phyloP scores from a whole-genome alignment of 2,113 vertebrate genomes.

The Ochotona curzoniae region DNA sequence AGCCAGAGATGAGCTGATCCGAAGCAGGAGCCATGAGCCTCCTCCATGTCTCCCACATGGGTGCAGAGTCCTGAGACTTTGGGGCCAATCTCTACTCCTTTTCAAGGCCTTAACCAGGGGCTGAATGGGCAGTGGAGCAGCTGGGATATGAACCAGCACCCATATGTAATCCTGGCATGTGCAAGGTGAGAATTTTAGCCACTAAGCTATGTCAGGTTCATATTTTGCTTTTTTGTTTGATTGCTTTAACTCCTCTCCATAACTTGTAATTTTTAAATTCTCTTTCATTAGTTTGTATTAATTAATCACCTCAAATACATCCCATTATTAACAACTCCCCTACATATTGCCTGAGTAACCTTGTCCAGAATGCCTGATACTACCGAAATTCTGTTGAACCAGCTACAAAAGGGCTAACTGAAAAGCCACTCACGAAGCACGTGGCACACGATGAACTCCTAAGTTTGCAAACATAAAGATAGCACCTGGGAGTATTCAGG shows the following conservation, averaged over 20 bases:
- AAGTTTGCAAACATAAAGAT: neutral
- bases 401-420: neutral
- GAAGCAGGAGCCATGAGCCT: too few species aligned
- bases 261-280: neutral
- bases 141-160: too few species aligned
- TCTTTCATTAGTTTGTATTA: neutral
- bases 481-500: neutral
- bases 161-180: too few species aligned
- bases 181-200: too few species aligned
- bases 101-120: too few species aligned
- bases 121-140: too few species aligned
- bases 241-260: neutral
- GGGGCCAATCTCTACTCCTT: too few species aligned
- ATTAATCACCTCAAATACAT: neutral
- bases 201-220: too few species aligned
- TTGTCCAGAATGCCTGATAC: neutral
- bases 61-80: too few species aligned
- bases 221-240: too few species aligned
- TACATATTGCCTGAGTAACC: neutral
- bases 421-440: neutral
- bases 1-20: too few species aligned
- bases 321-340: neutral
- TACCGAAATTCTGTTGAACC: neutral
- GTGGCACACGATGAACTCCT: accelerated
- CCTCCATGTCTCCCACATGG: too few species aligned